Evolutionary conservation across 2,113 vertebrate species (phyloP), one percentile per base, ranked within the genome.

Genomic region (Rhabdornis inornatus): DNA sequence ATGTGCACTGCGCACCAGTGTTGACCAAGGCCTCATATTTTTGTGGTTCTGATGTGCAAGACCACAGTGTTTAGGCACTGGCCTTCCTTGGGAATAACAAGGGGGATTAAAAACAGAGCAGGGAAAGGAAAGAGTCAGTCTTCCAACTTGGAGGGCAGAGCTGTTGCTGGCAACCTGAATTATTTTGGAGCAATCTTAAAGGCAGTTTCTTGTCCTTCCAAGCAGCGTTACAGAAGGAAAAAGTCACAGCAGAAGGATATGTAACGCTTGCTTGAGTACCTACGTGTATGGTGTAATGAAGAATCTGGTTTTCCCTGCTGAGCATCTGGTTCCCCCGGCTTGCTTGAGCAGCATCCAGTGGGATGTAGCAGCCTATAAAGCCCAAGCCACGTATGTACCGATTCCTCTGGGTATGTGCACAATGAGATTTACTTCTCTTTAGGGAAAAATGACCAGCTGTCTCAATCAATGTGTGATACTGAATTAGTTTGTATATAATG

Each of bases 401-500:
- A 65, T 95, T 91, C 85, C 78, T 83, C 49, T 79, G 90, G 65
- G 74, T 82, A 28, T 64, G 18, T 45, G 31, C 72, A 37, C 2
- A 37, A 37, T 79, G 44, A 76, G 44, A 61, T 90, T 85, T 91
- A 64, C 80, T 94, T 85, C 49, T 83, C 70, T 72, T 53, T 17
- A 76, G 78, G 82, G 78, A 83, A 82, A 76, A 83, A 76, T 93
- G 85, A 53, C 82, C 88, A 89, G 75, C 92, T 96, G 88, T 91
- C 82, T 66, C n/a, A 53, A 23, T 96, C 92, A n/a, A 15, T 55
- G 25, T 55, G 40, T 49, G 39, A 33, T 57, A 39, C n/a, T 57
- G 75, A 91, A 69, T 82, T 87, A 0, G 0, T 91, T 74, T 88
- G 35, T 91, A 27, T 82, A 6, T 83, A 85, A 60, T 82, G 82